Evolutionary conservation across 2,888 invertebrate species (phyloP), one percentile per base, ranked within the genome.

Genomic region (Xanthorhoe designata): DNA sequence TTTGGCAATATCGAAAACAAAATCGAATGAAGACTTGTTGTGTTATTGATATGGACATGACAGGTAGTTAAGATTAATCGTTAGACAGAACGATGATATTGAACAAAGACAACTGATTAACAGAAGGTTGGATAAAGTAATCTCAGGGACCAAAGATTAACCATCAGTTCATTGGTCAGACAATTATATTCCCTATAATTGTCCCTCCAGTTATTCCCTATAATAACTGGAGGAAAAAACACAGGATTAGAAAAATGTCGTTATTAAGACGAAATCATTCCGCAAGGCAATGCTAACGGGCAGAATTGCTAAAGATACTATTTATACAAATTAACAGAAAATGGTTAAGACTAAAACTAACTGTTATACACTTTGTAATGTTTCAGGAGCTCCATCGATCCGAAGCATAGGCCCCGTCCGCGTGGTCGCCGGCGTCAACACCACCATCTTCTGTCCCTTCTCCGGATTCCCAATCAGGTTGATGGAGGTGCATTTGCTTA

Each of bases 381-480:
- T 10, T 77, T 5, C 86, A 96, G 96, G 96, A 68, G 94, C 96
- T 0, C 96, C 96, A 9, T 96, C 96, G 69, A 96, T 96, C 74
- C 94, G 96, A 71, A 95, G 94, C 78, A 94, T 95, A 79, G 96
- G 96, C 4, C 96, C 96, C 9, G 92, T 96, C 66, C 96, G 97
- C 74, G 97, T 96, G 53, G 97, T 98, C 58, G 97, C 97, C 47
- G 97, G 96, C 55, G 94, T 95, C 78, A 96, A 96, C 88, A 95
- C 97, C 68, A 95, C 95, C 77, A 94, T 98, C 82, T 95, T 95
- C 84, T 98, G 98, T 88, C 97, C 97, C 72, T 97, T 96, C 89
- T 96, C 97, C 64, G 98, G 98, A 81, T 97, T 97, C 94, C 98
- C 98, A 78, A 96, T 98, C 88, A 94, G 93, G 94, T 94, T 92